Base-by-base conservation (phyloP, 2,797 vertebrate species). In the Neosilurus mollespiculum region DNA sequence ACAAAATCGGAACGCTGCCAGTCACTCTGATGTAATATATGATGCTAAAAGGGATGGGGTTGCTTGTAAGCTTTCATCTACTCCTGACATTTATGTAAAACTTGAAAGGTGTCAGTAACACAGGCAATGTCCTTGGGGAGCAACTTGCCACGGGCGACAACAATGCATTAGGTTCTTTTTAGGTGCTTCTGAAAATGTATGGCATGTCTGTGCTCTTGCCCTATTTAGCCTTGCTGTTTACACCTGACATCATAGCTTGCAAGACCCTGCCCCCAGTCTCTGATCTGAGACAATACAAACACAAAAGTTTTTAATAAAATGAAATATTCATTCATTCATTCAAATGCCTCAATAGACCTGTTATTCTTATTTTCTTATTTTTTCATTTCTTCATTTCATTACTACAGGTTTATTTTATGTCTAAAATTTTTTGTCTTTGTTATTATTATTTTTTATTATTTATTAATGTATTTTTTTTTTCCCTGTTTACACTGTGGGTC, bases 41-140 rank as follows among this genome's bases (percentile, higher is more conserved):
- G 26, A 59, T 10, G 4, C 43, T 65, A 37, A 84, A 65, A 56
- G 16, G 43, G 24, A 4, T n/a, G 53, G 77, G 77, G 24, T 30
- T 20, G 53, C 20, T 58, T 82, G 73, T 51, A 78, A 79, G 59
- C 49, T 65, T 65, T 65, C 49, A 53, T 66, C 62, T 65, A n/a
- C 20, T 65, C n/a, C 20, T 65, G 62, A 30, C 62, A 14, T 79
- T 79, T 79, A 79, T 79, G 20, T 30, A 53, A n/a, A 66, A 49
- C 77, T 34, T 65, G 11, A 79, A 65, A 79, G 61, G 43, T 65
- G 9, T 30, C 53, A 53, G 62, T 26, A 65, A 34, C 77, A 53
- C n/a, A 30, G 61, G 18, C 77, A 53, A 20, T 54, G 77, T 66
- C 62, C 77, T 79, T 79, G 77, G 77, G 62, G 24, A 5, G 10